These are phyloP conservation scores for Apodemia zela DNA, from an alignment of 2,888 invertebrate genomes.

Conservation along the genomic window DNA sequence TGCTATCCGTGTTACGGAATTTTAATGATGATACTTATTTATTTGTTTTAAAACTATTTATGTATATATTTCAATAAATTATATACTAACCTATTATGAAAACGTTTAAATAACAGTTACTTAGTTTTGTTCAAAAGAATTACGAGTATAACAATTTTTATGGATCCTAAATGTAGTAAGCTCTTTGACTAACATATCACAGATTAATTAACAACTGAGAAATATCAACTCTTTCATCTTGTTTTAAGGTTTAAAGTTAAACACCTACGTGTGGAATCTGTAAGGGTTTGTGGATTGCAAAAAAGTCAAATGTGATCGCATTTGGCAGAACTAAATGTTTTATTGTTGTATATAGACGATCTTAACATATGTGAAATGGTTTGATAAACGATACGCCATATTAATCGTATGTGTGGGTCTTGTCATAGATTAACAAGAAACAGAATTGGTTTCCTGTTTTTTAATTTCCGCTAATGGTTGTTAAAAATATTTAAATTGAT, in stretches of 20 bases:
- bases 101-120: no score
- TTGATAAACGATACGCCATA: slow-evolving; percentile 35
- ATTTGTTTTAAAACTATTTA: no score
- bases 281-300: not conserved
- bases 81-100: no score
- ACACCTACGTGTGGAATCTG: not conserved
- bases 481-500: no score
- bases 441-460: no score
- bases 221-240: not conserved
- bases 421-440: slow-evolving; percentile 23
- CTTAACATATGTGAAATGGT: slow-evolving; percentile 49
- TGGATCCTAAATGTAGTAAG: not conserved
- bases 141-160: not conserved
- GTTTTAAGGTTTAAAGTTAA: not conserved
- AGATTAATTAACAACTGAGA: not conserved
- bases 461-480: no score
- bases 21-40: no score
- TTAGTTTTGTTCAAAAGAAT: not conserved
- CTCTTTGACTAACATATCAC: slow-evolving; percentile 5
- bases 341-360: slow-evolving; percentile 47
- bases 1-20: no score
- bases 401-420: slow-evolving; percentile 29
- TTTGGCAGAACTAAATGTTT: slow-evolving; percentile 11
- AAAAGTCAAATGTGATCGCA: slow-evolving; percentile 6
- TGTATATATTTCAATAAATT: no score